Evolutionary conservation across 1,140 invertebrate genomes (phyloP).

Genomic region (Popillia japonica): DNA sequence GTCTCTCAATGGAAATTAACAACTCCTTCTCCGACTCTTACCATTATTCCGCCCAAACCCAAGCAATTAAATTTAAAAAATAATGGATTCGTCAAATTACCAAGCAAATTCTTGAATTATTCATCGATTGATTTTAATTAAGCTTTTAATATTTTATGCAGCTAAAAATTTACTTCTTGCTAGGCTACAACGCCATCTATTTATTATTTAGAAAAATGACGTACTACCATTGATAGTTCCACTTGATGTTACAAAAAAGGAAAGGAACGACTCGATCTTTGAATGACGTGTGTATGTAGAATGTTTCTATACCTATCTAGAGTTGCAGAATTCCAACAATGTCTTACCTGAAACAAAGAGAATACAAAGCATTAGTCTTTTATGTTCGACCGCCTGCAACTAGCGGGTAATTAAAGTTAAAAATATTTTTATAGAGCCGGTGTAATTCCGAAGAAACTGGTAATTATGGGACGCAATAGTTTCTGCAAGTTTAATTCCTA

Average conservation of each 20-base stretch:
- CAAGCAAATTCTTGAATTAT: not conserved
- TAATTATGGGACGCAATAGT: constrained; percentile 10
- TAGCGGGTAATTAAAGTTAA: constrained; percentile 7
- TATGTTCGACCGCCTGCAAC: not conserved
- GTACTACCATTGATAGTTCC: too few species aligned
- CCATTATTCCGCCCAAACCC: not conserved
- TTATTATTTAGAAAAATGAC: too few species aligned
- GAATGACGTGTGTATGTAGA: too few species aligned
- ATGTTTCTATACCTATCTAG: too few species aligned
- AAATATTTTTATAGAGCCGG: constrained; percentile 26
- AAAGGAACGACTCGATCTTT: too few species aligned
- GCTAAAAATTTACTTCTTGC: too few species aligned
- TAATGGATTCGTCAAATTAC: not conserved
- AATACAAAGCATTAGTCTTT: not conserved
- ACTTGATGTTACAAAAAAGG: too few species aligned
- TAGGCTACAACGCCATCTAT: too few species aligned
- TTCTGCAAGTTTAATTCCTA: constrained; percentile 23
- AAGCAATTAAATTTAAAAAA: not conserved
- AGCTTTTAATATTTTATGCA: too few species aligned
- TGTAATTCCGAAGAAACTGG: constrained; percentile 21
- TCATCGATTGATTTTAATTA: constrained; percentile 2
- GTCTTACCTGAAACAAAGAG: constrained; percentile 28
- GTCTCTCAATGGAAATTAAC: not conserved
- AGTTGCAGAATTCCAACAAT: not conserved
- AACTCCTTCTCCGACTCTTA: not conserved